Evolutionary conservation across 2,888 invertebrate species (phyloP).

Genomic region (Philereme transversata): DNA sequence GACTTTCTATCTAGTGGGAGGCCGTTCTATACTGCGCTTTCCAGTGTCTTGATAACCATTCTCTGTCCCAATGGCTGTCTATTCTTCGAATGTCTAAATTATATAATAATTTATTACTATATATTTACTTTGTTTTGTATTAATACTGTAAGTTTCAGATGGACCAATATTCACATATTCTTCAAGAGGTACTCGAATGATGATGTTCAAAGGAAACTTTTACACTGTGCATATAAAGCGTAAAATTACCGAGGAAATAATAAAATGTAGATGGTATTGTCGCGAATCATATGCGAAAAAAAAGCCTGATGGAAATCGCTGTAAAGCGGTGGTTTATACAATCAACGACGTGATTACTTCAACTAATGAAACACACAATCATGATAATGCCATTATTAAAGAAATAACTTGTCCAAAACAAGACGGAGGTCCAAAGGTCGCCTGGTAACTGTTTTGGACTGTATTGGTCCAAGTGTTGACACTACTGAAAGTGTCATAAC

Average conservation of each 20-base stretch:
- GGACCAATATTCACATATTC: conserved; percentile 14
- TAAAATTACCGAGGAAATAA: conserved; percentile 9
- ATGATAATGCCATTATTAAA: not conserved
- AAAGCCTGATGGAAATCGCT: conserved; percentile 20
- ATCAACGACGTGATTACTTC: conserved; percentile 17
- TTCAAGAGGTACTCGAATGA: conserved; percentile 10
- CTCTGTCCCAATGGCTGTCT: too few species aligned
- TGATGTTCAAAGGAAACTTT: conserved; percentile 11
- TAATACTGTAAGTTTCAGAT: conserved; percentile 2
- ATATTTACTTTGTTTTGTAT: too few species aligned
- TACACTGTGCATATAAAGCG: conserved; percentile 31
- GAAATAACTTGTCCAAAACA: too few species aligned
- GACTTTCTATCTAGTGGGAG: too few species aligned
- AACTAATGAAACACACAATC: not conserved
- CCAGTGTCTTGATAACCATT: too few species aligned
- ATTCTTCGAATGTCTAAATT: too few species aligned
- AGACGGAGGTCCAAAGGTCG: too few species aligned
- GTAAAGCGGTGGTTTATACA: conserved; percentile 47
- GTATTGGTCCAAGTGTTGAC: too few species aligned
- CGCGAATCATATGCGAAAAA: not conserved
- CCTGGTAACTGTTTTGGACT: too few species aligned
- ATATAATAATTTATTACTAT: too few species aligned
- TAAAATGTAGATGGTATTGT: conserved; percentile 44
- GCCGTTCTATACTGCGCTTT: too few species aligned
- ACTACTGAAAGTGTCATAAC: too few species aligned